Conservation (phyloP, 2,797 vertebrate genomes). For the Fistularia tabacaria region DNA sequence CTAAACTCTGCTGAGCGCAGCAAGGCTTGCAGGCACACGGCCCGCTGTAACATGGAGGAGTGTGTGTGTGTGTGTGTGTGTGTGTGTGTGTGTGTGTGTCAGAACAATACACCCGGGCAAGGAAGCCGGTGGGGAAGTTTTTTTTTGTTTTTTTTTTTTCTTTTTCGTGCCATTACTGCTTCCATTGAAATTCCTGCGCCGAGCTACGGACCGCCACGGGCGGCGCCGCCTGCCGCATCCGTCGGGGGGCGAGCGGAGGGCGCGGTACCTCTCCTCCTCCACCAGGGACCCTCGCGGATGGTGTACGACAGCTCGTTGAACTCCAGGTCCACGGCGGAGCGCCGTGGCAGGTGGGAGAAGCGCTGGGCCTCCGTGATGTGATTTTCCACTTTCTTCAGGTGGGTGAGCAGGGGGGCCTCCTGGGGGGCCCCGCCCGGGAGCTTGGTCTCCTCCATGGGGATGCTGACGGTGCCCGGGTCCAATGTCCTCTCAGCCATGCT, state of each 20-base stretch:
- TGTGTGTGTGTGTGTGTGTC: conserved; percentile 13
- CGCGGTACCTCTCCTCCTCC: conserved; percentile 89
- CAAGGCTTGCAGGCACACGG: conserved; percentile 47
- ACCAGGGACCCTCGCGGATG: conserved; percentile 93
- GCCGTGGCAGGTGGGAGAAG: conserved; percentile 94
- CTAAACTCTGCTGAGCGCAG: conserved; percentile 75
- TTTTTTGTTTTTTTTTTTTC: background rate
- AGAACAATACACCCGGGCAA: conserved; percentile 13
- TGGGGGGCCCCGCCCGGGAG: conserved; percentile 68
- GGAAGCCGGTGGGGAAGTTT: background rate
- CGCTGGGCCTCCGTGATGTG: conserved; percentile 96
- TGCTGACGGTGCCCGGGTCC: conserved; percentile 79
- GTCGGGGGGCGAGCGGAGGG: conserved; percentile 13
- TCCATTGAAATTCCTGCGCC: conserved; percentile 31
- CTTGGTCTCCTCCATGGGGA: conserved; percentile 90
- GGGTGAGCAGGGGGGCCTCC: conserved; percentile 86
- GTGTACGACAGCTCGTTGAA: conserved; percentile 94
- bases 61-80: conserved; percentile 4
- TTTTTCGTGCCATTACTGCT: conserved; percentile 13
- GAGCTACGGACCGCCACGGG: conserved; percentile 36
- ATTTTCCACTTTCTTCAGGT: conserved; percentile 98
- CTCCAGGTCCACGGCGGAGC: conserved; percentile 92
- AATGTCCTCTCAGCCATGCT: conserved; percentile 88
- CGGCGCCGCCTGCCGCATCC: conserved; percentile 32
- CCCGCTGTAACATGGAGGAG: conserved; percentile 40